Percentiles rank a stretch among this genome's conserved stretches.
Conservation (phyloP, 2,888 invertebrate species). For the Microctonus aethiopoides region DNA sequence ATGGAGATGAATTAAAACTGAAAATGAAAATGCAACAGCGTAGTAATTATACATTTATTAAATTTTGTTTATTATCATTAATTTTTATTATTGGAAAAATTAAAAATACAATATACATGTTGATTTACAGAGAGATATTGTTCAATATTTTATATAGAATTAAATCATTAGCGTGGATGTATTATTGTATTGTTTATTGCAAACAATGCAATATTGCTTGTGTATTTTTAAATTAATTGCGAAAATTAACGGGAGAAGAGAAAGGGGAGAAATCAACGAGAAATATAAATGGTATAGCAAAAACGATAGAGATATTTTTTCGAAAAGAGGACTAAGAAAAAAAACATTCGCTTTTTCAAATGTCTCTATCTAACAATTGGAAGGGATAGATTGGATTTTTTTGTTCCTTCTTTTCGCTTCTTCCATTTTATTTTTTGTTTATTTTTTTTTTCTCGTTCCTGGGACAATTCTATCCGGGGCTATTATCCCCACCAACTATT, state of each 20-base stretch:
- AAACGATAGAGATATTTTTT: conserved; percentile 48
- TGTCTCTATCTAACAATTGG: conserved; percentile 57
- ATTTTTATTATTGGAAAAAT: too few relatives aligned
- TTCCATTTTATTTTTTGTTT: not conserved
- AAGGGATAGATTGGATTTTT: conserved; percentile 53
- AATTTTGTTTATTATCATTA: too few relatives aligned
- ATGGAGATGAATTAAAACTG: too few relatives aligned
- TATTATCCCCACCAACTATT: conserved; percentile 53
- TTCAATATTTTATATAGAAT: too few relatives aligned
- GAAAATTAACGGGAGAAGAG: conserved; percentile 1
- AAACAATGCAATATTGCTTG: too few relatives aligned
- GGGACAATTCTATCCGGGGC: conserved; percentile 61
- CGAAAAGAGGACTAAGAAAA: not conserved
- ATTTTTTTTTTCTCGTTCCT: conserved; percentile 34
- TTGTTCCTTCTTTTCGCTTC: conserved; percentile 28
- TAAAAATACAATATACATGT: too few relatives aligned
- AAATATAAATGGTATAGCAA: conserved; percentile 40
- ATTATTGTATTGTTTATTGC: too few relatives aligned
- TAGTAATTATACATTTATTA: too few relatives aligned
- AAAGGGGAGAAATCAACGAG: conserved; percentile 15
- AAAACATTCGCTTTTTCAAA: conserved; percentile 44
- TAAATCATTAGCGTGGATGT: too few relatives aligned
- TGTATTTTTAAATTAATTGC: too few relatives aligned
- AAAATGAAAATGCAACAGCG: too few relatives aligned
- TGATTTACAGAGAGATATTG: too few relatives aligned